Percentiles rank a stretch among this genome's conserved stretches.
Evolutionary conservation across 1,140 invertebrate genomes (phyloP).

Genomic region (Sycophaga agraensis): DNA sequence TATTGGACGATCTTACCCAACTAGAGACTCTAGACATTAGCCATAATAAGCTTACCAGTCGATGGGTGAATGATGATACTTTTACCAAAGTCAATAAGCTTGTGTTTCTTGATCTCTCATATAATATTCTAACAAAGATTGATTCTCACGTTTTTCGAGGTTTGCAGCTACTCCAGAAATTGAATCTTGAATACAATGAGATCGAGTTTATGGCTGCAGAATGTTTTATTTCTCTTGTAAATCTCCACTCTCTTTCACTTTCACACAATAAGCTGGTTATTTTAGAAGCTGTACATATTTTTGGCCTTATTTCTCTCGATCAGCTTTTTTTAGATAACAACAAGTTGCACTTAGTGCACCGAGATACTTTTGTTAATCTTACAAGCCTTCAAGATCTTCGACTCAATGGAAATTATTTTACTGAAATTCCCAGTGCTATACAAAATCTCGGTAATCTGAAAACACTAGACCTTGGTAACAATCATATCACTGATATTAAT

Average conservation of each 20-base stretch:
- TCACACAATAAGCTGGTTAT: conserved; percentile 71
- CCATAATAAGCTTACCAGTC: conserved; percentile 74
- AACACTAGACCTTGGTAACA: conserved; percentile 83
- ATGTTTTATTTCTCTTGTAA: conserved; percentile 73
- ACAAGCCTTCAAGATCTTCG: conserved; percentile 82
- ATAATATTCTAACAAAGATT: conserved; percentile 71
- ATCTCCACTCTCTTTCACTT: conserved; percentile 74
- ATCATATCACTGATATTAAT: conserved; percentile 74
- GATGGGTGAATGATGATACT: conserved; percentile 77
- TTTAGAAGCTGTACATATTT: conserved; percentile 70
- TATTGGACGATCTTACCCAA: conserved; percentile 74
- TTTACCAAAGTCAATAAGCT: conserved; percentile 73
- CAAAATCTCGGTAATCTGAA: conserved; percentile 71
- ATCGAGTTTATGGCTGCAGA: conserved; percentile 72
- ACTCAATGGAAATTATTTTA: conserved; percentile 80
- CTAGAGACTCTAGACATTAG: conserved; percentile 77
- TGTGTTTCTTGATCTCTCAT: conserved; percentile 73
- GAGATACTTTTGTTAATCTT: conserved; percentile 76
- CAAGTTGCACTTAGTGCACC: conserved; percentile 67
- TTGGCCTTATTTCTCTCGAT: conserved; percentile 71
- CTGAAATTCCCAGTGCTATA: conserved; percentile 75
- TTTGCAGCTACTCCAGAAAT: conserved; percentile 72
- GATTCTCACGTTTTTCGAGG: conserved; percentile 74
- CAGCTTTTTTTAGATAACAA: conserved; percentile 77
- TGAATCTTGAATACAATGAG: conserved; percentile 76